Percentiles rank a stretch among this genome's conserved stretches.
These are phyloP conservation scores for Pluvialis apricaria DNA, from an alignment of 2,113 vertebrate genomes.

Conservation along the genomic window DNA sequence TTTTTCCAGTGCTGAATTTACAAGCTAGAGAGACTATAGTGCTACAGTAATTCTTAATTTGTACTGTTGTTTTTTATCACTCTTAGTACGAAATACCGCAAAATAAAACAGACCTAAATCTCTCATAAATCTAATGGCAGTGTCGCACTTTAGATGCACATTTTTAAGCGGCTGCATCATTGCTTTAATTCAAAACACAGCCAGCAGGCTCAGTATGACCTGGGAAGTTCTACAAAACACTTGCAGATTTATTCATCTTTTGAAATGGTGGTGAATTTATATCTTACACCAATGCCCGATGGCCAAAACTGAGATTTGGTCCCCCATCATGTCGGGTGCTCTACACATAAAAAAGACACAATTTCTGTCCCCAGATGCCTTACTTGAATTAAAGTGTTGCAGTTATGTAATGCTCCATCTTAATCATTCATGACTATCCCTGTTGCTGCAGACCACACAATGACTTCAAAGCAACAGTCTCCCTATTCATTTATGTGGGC, in stretches of 20 bases:
- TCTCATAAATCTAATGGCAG: constrained; percentile 7
- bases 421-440: neutral
- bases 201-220: constrained; percentile 11
- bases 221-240: constrained; percentile 2
- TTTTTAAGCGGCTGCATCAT: constrained; percentile 15
- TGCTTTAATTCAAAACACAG: constrained; percentile 36
- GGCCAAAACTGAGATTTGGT: neutral
- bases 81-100: neutral
- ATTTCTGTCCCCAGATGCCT: neutral
- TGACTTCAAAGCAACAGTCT: neutral
- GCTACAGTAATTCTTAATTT: constrained; percentile 40
- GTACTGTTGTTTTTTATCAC: constrained; percentile 32
- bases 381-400: neutral
- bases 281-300: neutral
- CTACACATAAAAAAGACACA: neutral
- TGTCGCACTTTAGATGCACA: neutral
- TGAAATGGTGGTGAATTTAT: neutral
- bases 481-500: neutral
- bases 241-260: neutral
- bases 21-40: neutral
- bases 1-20: neutral
- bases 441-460: neutral
- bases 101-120: constrained; percentile 10
- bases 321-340: neutral
- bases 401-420: neutral